phyloP scores from a whole-genome alignment of 2,113 vertebrate genomes.

The Pampusana beccarii region DNA sequence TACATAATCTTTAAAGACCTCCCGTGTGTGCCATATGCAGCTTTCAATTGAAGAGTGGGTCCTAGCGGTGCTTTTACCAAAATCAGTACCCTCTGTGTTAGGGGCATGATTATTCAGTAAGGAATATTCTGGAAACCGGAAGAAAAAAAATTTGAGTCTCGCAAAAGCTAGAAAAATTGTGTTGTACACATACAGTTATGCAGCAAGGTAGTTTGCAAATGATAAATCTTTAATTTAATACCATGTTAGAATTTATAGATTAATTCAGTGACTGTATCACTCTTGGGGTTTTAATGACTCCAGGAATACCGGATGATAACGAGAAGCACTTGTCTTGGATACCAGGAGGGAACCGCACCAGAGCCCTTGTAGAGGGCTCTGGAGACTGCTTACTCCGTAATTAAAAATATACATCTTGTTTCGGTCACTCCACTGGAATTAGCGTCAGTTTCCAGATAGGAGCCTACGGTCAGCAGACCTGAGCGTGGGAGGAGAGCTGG shows the following conservation, averaged over 20 bases:
- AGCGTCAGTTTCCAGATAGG: neutral
- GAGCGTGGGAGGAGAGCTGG: neutral
- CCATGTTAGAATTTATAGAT: neutral
- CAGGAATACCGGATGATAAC: neutral
- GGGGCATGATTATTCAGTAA: neutral
- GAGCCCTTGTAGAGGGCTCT: neutral
- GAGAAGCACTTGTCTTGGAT: neutral
- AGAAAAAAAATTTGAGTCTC: too few species aligned
- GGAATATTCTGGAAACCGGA: neutral
- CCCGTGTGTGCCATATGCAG: neutral
- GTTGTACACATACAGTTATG: rapidly evolving
- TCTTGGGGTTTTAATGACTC: neutral
- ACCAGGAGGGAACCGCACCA: rapidly evolving
- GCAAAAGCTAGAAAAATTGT: neutral
- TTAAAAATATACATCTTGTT: neutral
- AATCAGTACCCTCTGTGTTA: neutral
- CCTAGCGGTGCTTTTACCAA: neutral
- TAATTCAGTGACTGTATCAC: neutral
- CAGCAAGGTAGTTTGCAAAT: neutral
- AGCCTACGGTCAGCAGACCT: neutral
- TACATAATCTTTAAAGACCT: neutral
- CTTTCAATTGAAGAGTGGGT: too few species aligned
- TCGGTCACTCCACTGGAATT: neutral
- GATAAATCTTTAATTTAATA: neutral
- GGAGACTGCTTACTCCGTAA: neutral